phyloP scores from a whole-genome alignment of 2,113 vertebrate species.

The Emydocephalus ijimae region DNA sequence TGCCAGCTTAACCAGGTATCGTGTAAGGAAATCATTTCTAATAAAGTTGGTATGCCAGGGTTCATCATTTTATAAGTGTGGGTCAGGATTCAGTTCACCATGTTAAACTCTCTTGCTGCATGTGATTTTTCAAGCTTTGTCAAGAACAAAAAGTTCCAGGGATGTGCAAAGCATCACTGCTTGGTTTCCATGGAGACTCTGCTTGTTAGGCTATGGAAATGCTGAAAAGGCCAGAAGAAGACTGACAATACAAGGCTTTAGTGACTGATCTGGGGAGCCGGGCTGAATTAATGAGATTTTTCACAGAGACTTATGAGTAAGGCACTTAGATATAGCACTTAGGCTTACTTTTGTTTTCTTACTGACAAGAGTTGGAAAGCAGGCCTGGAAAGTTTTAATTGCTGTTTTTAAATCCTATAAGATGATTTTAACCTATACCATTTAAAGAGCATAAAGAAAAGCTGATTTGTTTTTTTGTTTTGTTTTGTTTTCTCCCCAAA shows the following conservation, averaged over 20 bases:
- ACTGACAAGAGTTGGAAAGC: conserved; percentile 80
- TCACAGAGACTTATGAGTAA: conserved; percentile 92
- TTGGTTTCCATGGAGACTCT: conserved; percentile 93
- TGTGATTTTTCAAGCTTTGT: conserved; percentile 97
- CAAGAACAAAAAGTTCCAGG: conserved; percentile 88
- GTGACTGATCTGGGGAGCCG: conserved; percentile 89
- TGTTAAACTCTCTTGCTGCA: conserved; percentile 93
- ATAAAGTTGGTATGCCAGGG: conserved; percentile 77
- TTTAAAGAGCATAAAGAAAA: conserved; percentile 71
- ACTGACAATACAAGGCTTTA: conserved; percentile 98
- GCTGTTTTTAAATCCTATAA: conserved; percentile 70
- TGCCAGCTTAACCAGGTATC: conserved; percentile 72
- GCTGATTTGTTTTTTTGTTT: conserved; percentile 47
- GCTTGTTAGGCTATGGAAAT: conserved; percentile 91
- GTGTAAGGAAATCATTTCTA: conserved; percentile 80
- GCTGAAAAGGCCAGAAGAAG: conserved; percentile 88
- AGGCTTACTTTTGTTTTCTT: conserved; percentile 66
- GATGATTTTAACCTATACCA: conserved; percentile 75
- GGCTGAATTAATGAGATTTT: conserved; percentile 99
- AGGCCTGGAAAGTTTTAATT: conserved; percentile 81
- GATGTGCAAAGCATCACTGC: conserved; percentile 89
- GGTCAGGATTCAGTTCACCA: conserved; percentile 84
- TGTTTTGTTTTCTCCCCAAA: conserved; percentile 23
- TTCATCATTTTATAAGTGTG: conserved; percentile 81
- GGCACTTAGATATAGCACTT: conserved; percentile 74